phyloP scores from a whole-genome alignment of 2,797 vertebrate species.

The Anolis apletophallus region DNA sequence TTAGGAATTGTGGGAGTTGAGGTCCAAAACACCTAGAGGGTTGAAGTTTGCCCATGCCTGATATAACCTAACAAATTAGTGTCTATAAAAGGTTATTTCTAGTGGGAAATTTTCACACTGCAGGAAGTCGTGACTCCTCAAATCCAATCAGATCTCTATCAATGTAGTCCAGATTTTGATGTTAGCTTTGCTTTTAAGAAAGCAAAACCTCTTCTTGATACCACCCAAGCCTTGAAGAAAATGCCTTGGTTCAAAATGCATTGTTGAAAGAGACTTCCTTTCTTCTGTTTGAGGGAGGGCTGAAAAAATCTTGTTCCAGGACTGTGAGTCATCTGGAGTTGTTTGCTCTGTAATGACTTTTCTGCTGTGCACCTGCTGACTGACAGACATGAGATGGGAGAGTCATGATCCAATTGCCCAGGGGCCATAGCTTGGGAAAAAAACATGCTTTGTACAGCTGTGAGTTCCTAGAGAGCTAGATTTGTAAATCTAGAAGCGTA shows the following conservation, averaged over 20 bases:
- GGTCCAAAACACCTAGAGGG: too few relatives aligned
- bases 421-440: not conserved
- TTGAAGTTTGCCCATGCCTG: too few relatives aligned
- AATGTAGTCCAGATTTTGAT: not conserved
- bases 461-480: not conserved
- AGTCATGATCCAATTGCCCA: not conserved
- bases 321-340: not conserved
- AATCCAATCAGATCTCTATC: not conserved
- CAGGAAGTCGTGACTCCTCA: not conserved
- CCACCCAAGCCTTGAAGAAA: not conserved
- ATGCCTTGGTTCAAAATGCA: not conserved
- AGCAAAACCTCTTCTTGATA: not conserved
- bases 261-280: not conserved
- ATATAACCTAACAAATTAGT: not conserved
- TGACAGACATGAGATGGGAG: not conserved
- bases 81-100: too few relatives aligned
- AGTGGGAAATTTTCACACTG: too few relatives aligned
- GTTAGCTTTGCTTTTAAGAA: not conserved
- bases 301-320: not conserved
- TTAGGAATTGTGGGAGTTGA: too few relatives aligned
- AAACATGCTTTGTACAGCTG: not conserved
- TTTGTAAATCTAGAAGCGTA: not conserved
- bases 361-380: not conserved
- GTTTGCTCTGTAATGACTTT: not conserved
- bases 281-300: not conserved